Evolutionary conservation across 2,113 vertebrate species (phyloP).

Genomic region (Hassar affinis): DNA sequence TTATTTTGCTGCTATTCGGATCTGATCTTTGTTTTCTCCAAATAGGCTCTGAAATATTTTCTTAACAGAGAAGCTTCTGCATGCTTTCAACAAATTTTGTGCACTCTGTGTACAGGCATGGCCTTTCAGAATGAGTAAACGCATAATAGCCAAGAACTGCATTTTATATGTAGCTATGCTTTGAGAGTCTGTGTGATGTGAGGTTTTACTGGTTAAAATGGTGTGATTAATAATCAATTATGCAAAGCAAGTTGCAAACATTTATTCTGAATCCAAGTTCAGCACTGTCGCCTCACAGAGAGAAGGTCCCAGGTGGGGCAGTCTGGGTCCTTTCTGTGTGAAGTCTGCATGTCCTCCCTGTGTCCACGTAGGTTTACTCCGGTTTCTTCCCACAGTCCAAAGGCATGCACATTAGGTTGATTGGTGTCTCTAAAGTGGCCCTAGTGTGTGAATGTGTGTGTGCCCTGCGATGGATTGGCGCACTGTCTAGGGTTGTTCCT

Average conservation of each 20-base stretch:
- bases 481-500: too few relatives aligned
- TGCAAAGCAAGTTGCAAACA: neutral
- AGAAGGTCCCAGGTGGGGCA: neutral
- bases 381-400: too few relatives aligned
- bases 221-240: neutral
- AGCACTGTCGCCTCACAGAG: neutral
- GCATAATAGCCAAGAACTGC: neutral
- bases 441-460: too few relatives aligned
- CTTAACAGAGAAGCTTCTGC: neutral
- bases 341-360: too few relatives aligned
- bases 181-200: neutral
- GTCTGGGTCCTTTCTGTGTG: too few relatives aligned
- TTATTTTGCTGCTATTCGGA: neutral
- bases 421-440: too few relatives aligned
- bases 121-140: neutral
- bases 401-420: too few relatives aligned
- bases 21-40: neutral
- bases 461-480: too few relatives aligned
- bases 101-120: neutral
- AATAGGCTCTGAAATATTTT: neutral
- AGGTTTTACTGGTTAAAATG: neutral
- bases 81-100: neutral
- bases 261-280: neutral
- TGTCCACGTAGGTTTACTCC: neutral
- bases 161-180: neutral